Base-by-base conservation (phyloP, 2,113 vertebrate genomes). In the Bubo blakistoni region DNA sequence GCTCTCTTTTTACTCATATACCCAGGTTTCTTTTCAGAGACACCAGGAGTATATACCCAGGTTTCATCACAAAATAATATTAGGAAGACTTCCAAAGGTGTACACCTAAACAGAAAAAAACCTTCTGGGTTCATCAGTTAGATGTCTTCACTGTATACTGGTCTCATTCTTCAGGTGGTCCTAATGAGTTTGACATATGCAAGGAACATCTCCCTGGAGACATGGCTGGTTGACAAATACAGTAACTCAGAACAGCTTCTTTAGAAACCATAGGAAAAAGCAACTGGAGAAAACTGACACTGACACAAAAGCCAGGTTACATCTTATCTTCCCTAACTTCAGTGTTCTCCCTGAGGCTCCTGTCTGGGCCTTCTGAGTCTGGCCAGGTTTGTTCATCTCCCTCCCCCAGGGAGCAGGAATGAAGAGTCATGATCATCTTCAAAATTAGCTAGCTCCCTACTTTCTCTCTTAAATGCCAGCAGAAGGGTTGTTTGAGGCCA, bases 231-330 rank as follows among this genome's bases (percentile, higher is more conserved):
- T 57, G 44, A 84, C 79, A 91, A 67, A 89, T 42, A 59, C 20
- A 63, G 42, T 30, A 81, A 32, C 77, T 92, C 52, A 40, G 26
- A 86, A 84, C n/a, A 81, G 26, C 18, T 93, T 92, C 47, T 78
- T 70, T 15, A 86, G 52, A 94, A 91, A 69, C 5, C 15, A 29
- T 3, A 49, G 61, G 69, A 81, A 84, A 57, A 92, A 61, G 19
- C 54, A 95, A 82, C 30, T 8, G 42, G 30, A 82, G n/a, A 80
- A 95, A 89, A 73, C 44, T 46, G 44, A 46, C 74, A 83, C 27
- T 79, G 69, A 32, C 72, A 84, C 25, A 96, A 91, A 94, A 92
- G 69, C 61, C 88, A 95, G 90, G 88, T 92, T 94, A 25, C 49
- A 81, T 90, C 38, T 88, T 52, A 46, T 72, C 76, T 91, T 91